Conservation (phyloP, 2,888 invertebrate genomes). For the Spialia ferax region DNA sequence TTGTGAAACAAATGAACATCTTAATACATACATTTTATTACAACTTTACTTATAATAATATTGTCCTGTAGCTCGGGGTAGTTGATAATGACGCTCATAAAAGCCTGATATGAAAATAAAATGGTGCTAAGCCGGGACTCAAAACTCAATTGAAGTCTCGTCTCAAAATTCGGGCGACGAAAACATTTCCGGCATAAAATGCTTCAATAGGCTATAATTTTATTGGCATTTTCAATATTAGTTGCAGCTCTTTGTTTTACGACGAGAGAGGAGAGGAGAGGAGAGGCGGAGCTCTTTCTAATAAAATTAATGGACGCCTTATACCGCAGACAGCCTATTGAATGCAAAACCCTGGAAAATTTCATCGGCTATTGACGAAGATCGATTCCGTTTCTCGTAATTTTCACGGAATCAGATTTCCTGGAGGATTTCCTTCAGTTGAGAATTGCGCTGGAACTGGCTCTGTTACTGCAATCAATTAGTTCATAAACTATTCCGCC, state of each 20-base stretch:
- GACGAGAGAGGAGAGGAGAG: conserved; percentile 22
- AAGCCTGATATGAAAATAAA: not conserved
- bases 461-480: not conserved
- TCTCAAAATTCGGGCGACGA: conserved; percentile 1
- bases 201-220: conserved; percentile 33
- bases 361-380: conserved; percentile 36
- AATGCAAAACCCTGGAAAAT: conserved; percentile 47
- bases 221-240: conserved; percentile 39
- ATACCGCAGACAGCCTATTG: conserved; percentile 44
- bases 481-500: not conserved
- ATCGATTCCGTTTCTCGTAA: conserved; percentile 30
- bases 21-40: too few species aligned
- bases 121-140: not conserved
- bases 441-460: conserved; percentile 3
- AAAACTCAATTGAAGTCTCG: conserved; percentile 16
- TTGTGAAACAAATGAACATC: too few species aligned
- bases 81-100: too few species aligned
- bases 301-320: conserved; percentile 53
- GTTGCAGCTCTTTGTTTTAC: conserved; percentile 38
- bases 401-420: conserved; percentile 33
- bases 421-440: conserved; percentile 18
- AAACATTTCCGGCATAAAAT: conserved; percentile 29
- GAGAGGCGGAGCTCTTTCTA: conserved; percentile 38
- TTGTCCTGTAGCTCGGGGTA: too few species aligned
- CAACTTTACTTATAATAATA: too few species aligned